Conservation (phyloP, 2,888 invertebrate species). For the Eristalis tenax region DNA sequence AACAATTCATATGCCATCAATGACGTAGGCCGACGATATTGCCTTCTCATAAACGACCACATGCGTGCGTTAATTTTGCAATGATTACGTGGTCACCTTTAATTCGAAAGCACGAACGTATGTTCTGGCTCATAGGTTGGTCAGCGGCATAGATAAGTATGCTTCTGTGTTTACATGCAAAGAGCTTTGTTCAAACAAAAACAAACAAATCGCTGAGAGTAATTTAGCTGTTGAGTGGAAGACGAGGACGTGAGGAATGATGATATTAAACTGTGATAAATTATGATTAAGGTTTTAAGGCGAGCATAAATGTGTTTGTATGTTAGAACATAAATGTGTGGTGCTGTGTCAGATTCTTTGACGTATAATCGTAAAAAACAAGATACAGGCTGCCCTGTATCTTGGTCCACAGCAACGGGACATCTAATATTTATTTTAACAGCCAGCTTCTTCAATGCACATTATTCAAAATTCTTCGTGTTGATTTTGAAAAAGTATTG, state of each 20-base stretch:
- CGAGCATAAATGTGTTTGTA: neutral
- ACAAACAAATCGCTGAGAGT: constrained; percentile 16
- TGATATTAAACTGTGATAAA: neutral
- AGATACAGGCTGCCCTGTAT: too few species aligned
- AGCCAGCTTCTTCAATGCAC: too few species aligned
- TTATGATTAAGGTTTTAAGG: neutral
- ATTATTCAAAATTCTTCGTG: too few species aligned
- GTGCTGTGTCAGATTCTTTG: neutral
- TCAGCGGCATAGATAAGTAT: constrained; percentile 1
- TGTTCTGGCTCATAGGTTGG: constrained; percentile 18
- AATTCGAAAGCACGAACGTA: constrained; percentile 13
- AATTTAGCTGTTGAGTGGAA: neutral
- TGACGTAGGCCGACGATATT: neutral
- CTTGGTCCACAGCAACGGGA: too few species aligned
- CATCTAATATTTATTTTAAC: too few species aligned
- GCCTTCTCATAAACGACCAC: constrained; percentile 2
- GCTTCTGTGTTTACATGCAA: neutral
- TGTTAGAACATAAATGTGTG: neutral
- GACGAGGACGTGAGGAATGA: neutral
- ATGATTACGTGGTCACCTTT: constrained; percentile 20
- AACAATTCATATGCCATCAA: constrained; percentile 19
- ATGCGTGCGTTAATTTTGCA: constrained; percentile 9
- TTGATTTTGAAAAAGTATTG: too few species aligned
- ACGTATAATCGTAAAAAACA: too few species aligned
- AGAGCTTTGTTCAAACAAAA: neutral